Evolutionary conservation across 2,113 vertebrate species (phyloP).

Genomic region (Colinus virginianus): DNA sequence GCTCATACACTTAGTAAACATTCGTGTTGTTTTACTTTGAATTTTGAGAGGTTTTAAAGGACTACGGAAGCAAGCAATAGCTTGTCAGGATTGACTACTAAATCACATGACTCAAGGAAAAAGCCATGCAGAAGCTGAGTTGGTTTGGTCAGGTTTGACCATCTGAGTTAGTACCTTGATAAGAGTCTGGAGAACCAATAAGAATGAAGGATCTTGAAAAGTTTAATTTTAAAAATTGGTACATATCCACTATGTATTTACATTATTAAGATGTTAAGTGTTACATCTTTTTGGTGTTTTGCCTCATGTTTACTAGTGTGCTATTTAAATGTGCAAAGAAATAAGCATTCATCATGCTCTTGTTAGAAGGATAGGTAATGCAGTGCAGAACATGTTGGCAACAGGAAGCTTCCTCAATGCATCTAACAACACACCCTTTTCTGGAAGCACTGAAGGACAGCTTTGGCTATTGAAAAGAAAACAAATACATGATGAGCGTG

Average conservation of each 20-base stretch:
- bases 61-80: not conserved
- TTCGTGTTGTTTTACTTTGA: conserved; percentile 15
- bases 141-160: not conserved
- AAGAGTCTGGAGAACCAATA: not conserved
- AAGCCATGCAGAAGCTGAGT: not conserved
- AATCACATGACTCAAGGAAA: not conserved
- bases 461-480: not conserved
- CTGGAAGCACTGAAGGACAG: not conserved
- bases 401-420: not conserved
- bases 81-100: not conserved
- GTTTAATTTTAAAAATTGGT: not conserved
- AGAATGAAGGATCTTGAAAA: not conserved
- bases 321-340: not conserved
- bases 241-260: not conserved
- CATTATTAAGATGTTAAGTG: not conserved
- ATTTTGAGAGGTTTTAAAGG: conserved; percentile 22
- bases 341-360: not conserved
- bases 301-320: not conserved
- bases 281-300: not conserved
- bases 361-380: not conserved
- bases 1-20: not conserved
- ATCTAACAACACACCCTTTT: not conserved
- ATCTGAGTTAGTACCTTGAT: not conserved
- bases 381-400: not conserved
- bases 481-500: not conserved